phyloP scores from a whole-genome alignment of 2,113 vertebrate genomes.

The Vanacampus margaritifer region DNA sequence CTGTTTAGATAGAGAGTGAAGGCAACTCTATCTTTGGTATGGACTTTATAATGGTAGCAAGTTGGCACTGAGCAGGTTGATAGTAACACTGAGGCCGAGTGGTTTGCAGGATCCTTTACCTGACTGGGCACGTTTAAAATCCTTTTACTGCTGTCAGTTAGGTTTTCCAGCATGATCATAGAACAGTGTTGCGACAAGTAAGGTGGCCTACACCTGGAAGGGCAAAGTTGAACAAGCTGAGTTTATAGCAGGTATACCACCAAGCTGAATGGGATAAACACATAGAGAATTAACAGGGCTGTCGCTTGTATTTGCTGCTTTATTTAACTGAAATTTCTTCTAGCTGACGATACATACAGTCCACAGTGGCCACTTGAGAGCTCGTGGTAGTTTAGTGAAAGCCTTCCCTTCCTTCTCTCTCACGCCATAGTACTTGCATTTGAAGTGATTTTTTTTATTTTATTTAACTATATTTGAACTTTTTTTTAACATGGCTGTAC shows the following conservation, averaged over 20 bases:
- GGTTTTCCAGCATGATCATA: constrained; percentile 27
- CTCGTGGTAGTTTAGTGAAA: constrained; percentile 57
- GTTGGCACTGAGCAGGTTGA: constrained; percentile 79
- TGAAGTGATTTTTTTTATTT: constrained; percentile 61
- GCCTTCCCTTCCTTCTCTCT: constrained; percentile 41
- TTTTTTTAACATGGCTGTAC: constrained; percentile 59
- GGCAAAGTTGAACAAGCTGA: constrained; percentile 33
- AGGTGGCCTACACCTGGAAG: constrained; percentile 67
- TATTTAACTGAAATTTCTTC: constrained; percentile 41
- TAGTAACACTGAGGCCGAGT: constrained; percentile 64
- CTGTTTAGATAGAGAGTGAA: constrained; percentile 53
- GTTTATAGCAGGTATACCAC: constrained; percentile 56
- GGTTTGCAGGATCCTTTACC: constrained; percentile 32
- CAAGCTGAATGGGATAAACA: constrained; percentile 49
- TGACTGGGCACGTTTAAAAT: constrained; percentile 37
- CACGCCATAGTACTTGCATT: constrained; percentile 67
- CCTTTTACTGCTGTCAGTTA: constrained; percentile 16
- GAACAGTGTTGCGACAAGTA: constrained; percentile 33
- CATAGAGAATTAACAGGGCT: constrained; percentile 59
- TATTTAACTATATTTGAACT: constrained; percentile 51
- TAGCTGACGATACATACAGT: constrained; percentile 55
- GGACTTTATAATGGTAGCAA: constrained; percentile 65
- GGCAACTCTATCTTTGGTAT: constrained; percentile 60
- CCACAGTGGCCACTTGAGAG: constrained; percentile 42
- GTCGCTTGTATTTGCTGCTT: constrained; percentile 61